Evolutionary conservation across 2,797 vertebrate genomes (phyloP).

Genomic region (Danio tinwini): DNA sequence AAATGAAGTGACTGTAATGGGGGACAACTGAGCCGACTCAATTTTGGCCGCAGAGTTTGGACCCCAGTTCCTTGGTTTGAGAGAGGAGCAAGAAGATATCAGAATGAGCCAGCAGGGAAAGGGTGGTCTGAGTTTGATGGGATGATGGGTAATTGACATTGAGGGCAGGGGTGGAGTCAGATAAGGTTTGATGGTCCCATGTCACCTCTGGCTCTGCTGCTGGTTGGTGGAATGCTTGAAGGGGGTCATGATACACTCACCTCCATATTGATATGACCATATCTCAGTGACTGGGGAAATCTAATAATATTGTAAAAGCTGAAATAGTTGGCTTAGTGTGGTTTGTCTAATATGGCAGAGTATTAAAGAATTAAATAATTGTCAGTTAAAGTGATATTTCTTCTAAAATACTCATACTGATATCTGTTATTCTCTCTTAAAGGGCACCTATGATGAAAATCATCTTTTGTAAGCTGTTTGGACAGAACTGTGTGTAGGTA

Average conservation of each 20-base stretch:
- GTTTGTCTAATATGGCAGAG: background rate
- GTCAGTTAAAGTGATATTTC: background rate
- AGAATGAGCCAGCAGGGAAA: slow-evolving; percentile 19
- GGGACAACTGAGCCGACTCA: slow-evolving; percentile 38
- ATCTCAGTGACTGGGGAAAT: background rate
- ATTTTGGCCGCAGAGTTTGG: slow-evolving; percentile 50
- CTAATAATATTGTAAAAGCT: background rate
- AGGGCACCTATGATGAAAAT: no score
- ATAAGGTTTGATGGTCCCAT: slow-evolving; percentile 25
- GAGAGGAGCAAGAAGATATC: background rate
- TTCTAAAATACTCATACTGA: background rate
- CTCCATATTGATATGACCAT: background rate
- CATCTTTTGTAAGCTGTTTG: no score
- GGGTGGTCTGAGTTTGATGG: slow-evolving; percentile 12
- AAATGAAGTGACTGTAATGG: slow-evolving; percentile 44
- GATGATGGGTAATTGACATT: slow-evolving; percentile 33
- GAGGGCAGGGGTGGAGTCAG: background rate
- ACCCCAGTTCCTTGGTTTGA: slow-evolving; percentile 4
- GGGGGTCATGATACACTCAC: background rate
- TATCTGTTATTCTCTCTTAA: background rate
- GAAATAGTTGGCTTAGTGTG: background rate
- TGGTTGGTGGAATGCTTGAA: slow-evolving; percentile 6
- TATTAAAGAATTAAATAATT: background rate
- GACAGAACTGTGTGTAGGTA: no score
- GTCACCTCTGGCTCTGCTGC: slow-evolving; percentile 14